phyloP scores from a whole-genome alignment of 2,888 invertebrate genomes.

The Chydorus sphaericus region DNA sequence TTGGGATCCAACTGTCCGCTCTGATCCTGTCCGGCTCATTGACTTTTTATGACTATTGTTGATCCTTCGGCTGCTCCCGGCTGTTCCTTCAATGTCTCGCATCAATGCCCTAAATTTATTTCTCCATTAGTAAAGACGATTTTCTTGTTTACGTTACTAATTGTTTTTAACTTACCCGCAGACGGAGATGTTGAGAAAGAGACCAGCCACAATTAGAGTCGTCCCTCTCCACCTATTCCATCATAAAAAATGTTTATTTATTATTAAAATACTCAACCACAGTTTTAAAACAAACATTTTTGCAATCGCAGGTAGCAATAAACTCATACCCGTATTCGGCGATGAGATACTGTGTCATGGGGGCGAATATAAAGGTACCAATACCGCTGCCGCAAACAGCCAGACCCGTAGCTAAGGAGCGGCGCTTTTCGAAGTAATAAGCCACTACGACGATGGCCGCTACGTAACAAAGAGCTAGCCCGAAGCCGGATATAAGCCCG shows the following conservation, averaged over 20 bases:
- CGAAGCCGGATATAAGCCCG: slow-evolving; percentile 68
- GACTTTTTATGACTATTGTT: slow-evolving; percentile 35
- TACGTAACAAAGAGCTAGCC: slow-evolving; percentile 70
- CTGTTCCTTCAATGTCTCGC: slow-evolving; percentile 60
- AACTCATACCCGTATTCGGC: slow-evolving; percentile 19
- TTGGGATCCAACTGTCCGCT: background rate
- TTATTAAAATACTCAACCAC: background rate
- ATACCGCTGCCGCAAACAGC: slow-evolving; percentile 78
- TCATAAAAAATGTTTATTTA: slow-evolving; percentile 25
- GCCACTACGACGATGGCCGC: slow-evolving; percentile 80
- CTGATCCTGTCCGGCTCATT: background rate
- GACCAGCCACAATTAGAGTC: slow-evolving; percentile 63
- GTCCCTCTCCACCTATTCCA: slow-evolving; percentile 75
- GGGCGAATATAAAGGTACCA: slow-evolving; percentile 74
- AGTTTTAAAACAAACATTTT: background rate
- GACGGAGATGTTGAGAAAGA: slow-evolving; percentile 65
- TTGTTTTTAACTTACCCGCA: too few relatives aligned
- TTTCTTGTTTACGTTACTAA: too few relatives aligned
- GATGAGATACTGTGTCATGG: slow-evolving; percentile 54
- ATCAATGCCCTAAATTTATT: too few relatives aligned
- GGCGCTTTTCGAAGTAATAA: slow-evolving; percentile 70
- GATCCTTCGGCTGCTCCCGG: slow-evolving; percentile 37
- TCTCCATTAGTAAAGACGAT: too few relatives aligned
- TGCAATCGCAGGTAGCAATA: background rate
- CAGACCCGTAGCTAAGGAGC: slow-evolving; percentile 71